Base-by-base conservation (phyloP, 2,113 vertebrate species). In the Fregetta grallaria region DNA sequence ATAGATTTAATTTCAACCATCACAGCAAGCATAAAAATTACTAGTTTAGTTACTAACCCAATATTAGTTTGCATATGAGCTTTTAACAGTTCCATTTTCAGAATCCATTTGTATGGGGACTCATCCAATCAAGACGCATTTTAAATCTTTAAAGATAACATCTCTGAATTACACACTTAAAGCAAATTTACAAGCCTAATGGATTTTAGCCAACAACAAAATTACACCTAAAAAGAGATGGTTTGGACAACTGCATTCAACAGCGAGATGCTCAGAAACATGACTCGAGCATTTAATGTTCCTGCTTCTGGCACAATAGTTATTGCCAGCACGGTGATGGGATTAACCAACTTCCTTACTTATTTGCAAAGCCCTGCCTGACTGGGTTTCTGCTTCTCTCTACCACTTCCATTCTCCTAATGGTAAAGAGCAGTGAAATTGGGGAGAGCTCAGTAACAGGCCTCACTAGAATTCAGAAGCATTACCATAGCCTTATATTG, bases 251-350 rank as follows among this genome's bases (percentile, higher is more conserved):
- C 47, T 40, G 13, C 25, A 23, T 49, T 58, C 45, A 85, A 38
- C 12, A 47, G 40, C 44, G 23, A 0, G 0, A 30, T 23, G 79
- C 22, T 52, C 34, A 67, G 30, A 75, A 65, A 0, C 9, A 13
- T 2, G 5, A 8, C 27, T 73, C 19, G 7, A 62, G 73, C 30
- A 17, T 25, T n/a, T 62, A 20, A 19, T 27, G 58, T 26, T 79
- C 19, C 82, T 63, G 11, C 18, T 88, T 52, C 78, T 65, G 53
- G 53, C 42, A 73, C 29, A 76, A 25, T 5, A 25, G 16, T 49
- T n/a, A 23, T 0, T 50, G 71, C 61, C 50, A 45, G 30, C 4
- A 17, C 10, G 21, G n/a, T 19, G 34, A 29, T 6, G 23, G 71
- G 17, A 67, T 38, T 59, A 36, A 44, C 53, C 20, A 23, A 7